Evolutionary conservation across 2,888 invertebrate species (phyloP), one percentile per base, ranked within the genome.

Genomic region (Nineta flava): DNA sequence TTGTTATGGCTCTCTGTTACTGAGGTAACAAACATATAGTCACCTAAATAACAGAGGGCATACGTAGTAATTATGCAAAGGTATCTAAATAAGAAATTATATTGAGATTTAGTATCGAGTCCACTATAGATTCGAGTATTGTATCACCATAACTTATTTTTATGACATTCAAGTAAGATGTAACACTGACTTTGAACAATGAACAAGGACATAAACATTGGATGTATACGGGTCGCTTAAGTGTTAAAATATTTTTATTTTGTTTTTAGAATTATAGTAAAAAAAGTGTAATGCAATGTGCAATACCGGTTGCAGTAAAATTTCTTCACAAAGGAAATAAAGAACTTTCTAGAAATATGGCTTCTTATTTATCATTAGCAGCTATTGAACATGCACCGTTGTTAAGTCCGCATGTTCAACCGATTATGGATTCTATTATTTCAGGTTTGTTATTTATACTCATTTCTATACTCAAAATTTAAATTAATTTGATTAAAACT

Each of bases 311-410:
- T 5, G 91, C 93, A 2, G 90, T 95, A 2, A 88, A 90, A 67
- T 92, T 92, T 66, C 70, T 95, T 47, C 86, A 87, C 60, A 88
- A 88, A 63, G 87, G 88, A 49, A 94, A 94, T 67, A 78, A 82
- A 54, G 93, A 93, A 65, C 74, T 95, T 53, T 87, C 87, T 1
- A 74, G 90, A 51, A 92, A 91, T 64, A 83, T 93, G 74, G 88
- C 92, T 40, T 85, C 90, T 47, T 95, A 95, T 66, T 74, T 95
- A 47, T 92, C 92, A 0, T 70, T 95, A 55, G 93, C 93, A 12
- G 93, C 93, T 48, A 88, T 91, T 52, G 88, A 92, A 62, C 90
- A 93, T 67, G 86, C 91, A 3, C 80, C 82, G 53, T 69, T 93
- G 54, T 70, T 95, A 40, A 86, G 90, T 57, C 83, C 86, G 10